Conservation (phyloP, 2,797 vertebrate genomes). For the Sarcophilus harrisii region DNA sequence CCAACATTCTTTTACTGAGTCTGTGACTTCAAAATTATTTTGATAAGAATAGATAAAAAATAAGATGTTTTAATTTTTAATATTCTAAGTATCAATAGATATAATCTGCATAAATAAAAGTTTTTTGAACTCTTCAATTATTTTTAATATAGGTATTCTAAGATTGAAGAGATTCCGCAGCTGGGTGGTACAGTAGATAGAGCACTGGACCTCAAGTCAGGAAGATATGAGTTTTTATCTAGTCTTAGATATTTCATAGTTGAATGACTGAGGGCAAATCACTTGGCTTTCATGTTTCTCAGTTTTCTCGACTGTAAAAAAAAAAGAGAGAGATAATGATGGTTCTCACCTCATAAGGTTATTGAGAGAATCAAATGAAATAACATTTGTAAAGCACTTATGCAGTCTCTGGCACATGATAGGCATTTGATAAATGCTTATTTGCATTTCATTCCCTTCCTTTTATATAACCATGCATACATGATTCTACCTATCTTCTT, state of each 20-base stretch:
- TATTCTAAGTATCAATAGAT: not conserved
- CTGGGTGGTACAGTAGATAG: fast-evolving
- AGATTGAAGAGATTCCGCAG: not conserved
- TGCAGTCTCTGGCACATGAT: not conserved
- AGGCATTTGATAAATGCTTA: not conserved
- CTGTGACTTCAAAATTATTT: not conserved
- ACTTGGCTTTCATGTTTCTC: not conserved
- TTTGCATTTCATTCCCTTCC: not conserved
- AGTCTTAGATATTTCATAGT: not conserved
- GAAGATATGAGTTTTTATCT: not conserved
- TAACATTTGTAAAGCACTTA: not conserved
- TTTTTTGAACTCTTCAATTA: not conserved
- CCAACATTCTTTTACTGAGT: not conserved
- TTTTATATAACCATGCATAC: not conserved
- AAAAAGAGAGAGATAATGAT: not conserved
- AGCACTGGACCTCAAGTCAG: not conserved
- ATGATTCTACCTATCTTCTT: not conserved
- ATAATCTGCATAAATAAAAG: not conserved
- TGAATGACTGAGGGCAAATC: not conserved
- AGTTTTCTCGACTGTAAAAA: not conserved
- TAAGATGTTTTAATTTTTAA: not conserved
- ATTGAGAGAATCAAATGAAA: not conserved
- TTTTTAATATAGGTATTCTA: not conserved
- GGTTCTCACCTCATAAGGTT: not conserved
- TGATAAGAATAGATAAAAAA: not conserved